Evolutionary conservation across 2,113 vertebrate genomes (phyloP), one percentile per base, ranked within the genome.

Genomic region (Formicarius rufipectus): DNA sequence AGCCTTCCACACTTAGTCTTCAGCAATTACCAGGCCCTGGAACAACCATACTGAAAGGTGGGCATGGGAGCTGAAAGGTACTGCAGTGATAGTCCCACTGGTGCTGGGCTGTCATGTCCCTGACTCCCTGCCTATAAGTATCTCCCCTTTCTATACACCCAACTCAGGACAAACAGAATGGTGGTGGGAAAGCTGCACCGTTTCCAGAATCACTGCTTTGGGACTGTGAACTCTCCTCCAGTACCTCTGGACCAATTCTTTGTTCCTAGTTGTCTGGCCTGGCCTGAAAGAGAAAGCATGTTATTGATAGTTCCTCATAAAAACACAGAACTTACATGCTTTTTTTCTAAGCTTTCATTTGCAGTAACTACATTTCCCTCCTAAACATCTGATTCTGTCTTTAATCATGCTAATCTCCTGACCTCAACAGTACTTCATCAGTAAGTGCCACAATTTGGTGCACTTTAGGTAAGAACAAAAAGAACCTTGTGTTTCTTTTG

Each of bases 401-500:
- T 68, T 91, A 91, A 75, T 89, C 87, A n/a, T 35, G 44, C 58
- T 53, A 33, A 80, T 73, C 56, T 94, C 59, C 63, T 39, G 37
- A 52, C 68, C 49, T 68, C 80, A 87, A 10, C 84, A 90, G 53
- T 10, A 27, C 31, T 58, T 33, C 6, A 7, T 87, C 56, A 68
- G 21, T 71, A 53, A 58, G 23, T 79, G 53, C 40, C 58, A 45
- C 35, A 23, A 3, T 68, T 67, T 35, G 37, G 17, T 12, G 2
- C 30, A 18, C 40, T 92, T 42, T 53, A 35, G 47, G 27, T 50
- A 52, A 47, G 35, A 79, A 47, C 39, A 79, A 23, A 82, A 87
- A 87, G 91, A 19, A 10, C 39, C 53, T 93, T 89, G 82, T 87
- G 53, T 87, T 91, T 92, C 84, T 94, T 91, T 85, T 73, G 53